phyloP scores from a whole-genome alignment of 2,113 vertebrate genomes.

The Hemicordylus capensis region DNA sequence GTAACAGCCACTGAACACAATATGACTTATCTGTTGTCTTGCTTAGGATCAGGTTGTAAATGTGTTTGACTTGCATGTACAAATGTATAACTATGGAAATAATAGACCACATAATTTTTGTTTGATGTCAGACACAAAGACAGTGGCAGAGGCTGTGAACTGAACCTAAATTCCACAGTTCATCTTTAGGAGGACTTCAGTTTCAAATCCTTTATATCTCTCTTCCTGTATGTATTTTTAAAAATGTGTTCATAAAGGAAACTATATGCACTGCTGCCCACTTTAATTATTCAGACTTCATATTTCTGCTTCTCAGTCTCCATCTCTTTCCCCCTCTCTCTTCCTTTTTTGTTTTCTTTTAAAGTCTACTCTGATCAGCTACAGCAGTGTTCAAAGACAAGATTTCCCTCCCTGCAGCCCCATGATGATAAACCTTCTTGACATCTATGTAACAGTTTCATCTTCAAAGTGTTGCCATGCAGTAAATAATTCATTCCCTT shows the following conservation, averaged over 20 bases:
- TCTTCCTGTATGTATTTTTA: neutral
- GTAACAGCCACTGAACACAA: neutral
- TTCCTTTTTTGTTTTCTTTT: neutral
- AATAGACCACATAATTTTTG: neutral
- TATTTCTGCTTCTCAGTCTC: neutral
- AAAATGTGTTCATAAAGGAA: neutral
- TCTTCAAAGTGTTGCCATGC: conserved; percentile 12
- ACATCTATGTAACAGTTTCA: neutral
- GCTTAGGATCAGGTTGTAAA: neutral
- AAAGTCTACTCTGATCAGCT: neutral
- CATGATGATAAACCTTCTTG: conserved; percentile 9
- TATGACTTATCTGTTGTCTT: neutral
- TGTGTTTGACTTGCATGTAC: neutral
- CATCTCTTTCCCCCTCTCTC: neutral
- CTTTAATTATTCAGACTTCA: conserved; percentile 24
- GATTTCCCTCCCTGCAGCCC: neutral
- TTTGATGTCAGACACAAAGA: neutral
- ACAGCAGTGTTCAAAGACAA: conserved; percentile 6
- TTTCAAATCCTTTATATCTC: neutral
- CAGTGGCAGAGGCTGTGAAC: neutral
- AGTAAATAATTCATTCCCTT: conserved; percentile 25
- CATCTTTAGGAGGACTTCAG: neutral
- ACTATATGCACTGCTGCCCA: neutral
- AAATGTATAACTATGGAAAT: neutral
- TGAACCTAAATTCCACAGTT: neutral